Percentiles rank a stretch among this genome's conserved stretches.
Conservation (phyloP, 1,140 invertebrate species). For the Trichoplusia ni region DNA sequence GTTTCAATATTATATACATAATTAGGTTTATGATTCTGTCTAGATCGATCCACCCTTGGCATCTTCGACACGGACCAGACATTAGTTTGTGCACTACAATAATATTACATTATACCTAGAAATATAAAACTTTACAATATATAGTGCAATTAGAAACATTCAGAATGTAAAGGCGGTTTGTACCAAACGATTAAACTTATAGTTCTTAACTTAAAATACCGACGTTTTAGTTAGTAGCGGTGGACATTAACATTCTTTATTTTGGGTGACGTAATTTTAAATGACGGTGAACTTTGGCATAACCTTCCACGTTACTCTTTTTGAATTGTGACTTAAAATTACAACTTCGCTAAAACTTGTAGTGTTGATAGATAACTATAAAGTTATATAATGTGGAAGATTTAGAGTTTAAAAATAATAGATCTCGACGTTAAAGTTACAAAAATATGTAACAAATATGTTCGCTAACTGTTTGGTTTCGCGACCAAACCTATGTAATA, state of each 20-base stretch:
- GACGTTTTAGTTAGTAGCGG: conserved; percentile 18
- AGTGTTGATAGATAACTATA: conserved; percentile 17
- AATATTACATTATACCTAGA: conserved; percentile 61
- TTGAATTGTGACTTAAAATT: conserved; percentile 25
- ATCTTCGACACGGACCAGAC: conserved; percentile 3
- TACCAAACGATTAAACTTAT: conserved; percentile 30
- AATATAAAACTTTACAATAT: conserved; percentile 67
- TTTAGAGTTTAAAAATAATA: conserved; percentile 20
- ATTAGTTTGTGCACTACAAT: conserved; percentile 70
- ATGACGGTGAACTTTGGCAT: conserved; percentile 32
- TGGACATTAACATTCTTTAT: conserved; percentile 14
- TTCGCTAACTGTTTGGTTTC: conserved; percentile 13
- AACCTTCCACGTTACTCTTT: conserved; percentile 18
- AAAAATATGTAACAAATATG: conserved; percentile 7
- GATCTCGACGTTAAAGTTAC: conserved; percentile 6
- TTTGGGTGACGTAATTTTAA: conserved; percentile 24
- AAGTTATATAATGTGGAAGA: conserved; percentile 23
- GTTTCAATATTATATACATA: conserved; percentile 52
- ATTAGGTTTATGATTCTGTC: conserved; percentile 8
- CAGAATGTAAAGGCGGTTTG: conserved; percentile 36
- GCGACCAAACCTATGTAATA: conserved; percentile 27
- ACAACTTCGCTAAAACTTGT: conserved; percentile 25
- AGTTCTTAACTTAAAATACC: conserved; percentile 21
- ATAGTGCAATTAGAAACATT: conserved; percentile 56
- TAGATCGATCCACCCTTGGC: not conserved